Evolutionary conservation across 2,888 invertebrate genomes (phyloP), one percentile per base, ranked within the genome.

Genomic region (Chesias legatella): DNA sequence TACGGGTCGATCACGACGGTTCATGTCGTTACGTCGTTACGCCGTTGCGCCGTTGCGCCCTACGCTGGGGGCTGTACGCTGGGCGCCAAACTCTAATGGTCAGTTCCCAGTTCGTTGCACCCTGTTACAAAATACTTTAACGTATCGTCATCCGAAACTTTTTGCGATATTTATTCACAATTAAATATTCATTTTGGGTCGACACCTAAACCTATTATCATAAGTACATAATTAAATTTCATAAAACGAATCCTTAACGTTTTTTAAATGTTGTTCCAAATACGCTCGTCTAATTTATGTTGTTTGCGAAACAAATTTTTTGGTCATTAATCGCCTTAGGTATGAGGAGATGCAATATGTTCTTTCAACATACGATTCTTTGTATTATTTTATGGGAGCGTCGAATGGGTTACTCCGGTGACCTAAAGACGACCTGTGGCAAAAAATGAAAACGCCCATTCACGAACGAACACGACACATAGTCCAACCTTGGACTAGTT

Each of bases 401-500:
- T 73, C 73, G 70, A 62, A 61, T 60, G 60, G 74, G 75, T 79
- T 80, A 80, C 82, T 74, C 66, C 58, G 39, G 60, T 70, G 83
- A 82, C 85, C 84, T 79, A 76, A 76, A 72, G 71, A 69, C 73
- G 83, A 83, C 85, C 84, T 80, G 77, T 73, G 57, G 63, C 70
- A 73, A 76, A 71, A 79, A 75, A 80, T 80, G 79, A 81, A 73
- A 81, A 74, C 60, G 57, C 63, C 71, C 80, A 83, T 85, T 84
- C 79, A 82, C 68, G 64, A 34, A 35, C 37, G 35, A 53, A 36
- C 53, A 71, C 53, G 70, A 67, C 67, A 72, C 68, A 66, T 47
- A 42, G 49, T 50, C 60, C 58, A 76, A 72, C 86, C 86, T 88
- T 88, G 86, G 81, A 79, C 85, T 85, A 88, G 82, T 83, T 85